phyloP scores from a whole-genome alignment of 2,113 vertebrate species.

The Thomomys bottae region DNA sequence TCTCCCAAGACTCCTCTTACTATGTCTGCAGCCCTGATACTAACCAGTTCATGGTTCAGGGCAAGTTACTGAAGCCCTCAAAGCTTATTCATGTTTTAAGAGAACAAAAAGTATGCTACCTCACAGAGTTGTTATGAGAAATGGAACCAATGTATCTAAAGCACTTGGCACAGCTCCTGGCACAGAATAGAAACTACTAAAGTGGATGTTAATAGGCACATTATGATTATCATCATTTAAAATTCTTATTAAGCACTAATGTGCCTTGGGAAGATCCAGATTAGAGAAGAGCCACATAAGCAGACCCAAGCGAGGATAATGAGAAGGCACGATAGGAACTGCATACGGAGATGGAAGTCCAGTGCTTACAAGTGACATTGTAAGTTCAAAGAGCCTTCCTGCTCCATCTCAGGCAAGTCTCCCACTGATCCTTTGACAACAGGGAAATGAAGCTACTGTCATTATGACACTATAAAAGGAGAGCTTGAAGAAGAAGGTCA shows the following conservation, averaged over 20 bases:
- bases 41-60: neutral
- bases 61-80: neutral
- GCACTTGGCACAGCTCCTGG: slow-evolving; percentile 7
- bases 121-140: neutral
- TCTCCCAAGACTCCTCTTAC: neutral
- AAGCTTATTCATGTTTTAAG: slow-evolving; percentile 31
- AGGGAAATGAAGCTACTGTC: neutral
- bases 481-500: neutral
- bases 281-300: neutral
- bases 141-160: neutral
- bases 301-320: neutral
- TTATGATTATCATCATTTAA: slow-evolving; percentile 8
- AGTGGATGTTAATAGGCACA: neutral
- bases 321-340: neutral
- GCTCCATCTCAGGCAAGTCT: neutral
- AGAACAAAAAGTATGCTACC: neutral
- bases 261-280: neutral
- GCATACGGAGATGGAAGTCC: neutral
- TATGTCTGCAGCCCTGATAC: neutral
- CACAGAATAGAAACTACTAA: neutral
- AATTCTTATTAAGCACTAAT: neutral
- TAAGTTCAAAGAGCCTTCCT: neutral
- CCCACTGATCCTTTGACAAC: neutral
- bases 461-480: neutral
- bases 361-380: neutral